A percentile compares a stretch with the other conserved stretches of the same genome.
phyloP scores from a whole-genome alignment of 2,888 invertebrate species.

The Notocelia uddmanniana region DNA sequence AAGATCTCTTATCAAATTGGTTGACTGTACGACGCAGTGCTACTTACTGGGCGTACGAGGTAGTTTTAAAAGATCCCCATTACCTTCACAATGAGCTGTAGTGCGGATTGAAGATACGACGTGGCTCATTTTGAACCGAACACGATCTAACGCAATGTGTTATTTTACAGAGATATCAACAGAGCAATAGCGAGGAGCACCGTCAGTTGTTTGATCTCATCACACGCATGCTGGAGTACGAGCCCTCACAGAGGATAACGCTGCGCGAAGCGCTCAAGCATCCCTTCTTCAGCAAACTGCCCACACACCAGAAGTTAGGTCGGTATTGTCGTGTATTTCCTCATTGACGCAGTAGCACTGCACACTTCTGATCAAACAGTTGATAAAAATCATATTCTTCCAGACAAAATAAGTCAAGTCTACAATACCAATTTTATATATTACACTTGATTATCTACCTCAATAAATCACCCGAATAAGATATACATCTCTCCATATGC shows the following conservation, averaged over 20 bases:
- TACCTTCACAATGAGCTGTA: too few species aligned
- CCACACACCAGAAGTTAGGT: constrained; percentile 91
- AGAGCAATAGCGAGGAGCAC: constrained; percentile 95
- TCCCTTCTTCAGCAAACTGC: constrained; percentile 96
- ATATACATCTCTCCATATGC: background rate
- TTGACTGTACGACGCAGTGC: too few species aligned
- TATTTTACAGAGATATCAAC: constrained; percentile 92
- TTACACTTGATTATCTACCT: background rate
- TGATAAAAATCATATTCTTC: too few species aligned
- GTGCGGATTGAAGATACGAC: background rate
- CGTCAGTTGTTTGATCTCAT: constrained; percentile 97
- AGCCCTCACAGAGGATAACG: constrained; percentile 95
- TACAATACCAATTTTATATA: background rate
- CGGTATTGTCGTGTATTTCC: constrained; percentile 55
- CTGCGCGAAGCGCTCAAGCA: constrained; percentile 95
- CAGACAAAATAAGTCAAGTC: background rate
- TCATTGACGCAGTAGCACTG: background rate
- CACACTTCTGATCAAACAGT: background rate
- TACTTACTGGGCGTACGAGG: too few species aligned
- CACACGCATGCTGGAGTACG: constrained; percentile 98
- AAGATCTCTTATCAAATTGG: too few species aligned
- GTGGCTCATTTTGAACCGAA: background rate
- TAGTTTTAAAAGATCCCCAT: too few species aligned
- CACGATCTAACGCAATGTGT: background rate
- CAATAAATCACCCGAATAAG: background rate